phyloP scores from a whole-genome alignment of 2,113 vertebrate species.

The Hippocampus zosterae region DNA sequence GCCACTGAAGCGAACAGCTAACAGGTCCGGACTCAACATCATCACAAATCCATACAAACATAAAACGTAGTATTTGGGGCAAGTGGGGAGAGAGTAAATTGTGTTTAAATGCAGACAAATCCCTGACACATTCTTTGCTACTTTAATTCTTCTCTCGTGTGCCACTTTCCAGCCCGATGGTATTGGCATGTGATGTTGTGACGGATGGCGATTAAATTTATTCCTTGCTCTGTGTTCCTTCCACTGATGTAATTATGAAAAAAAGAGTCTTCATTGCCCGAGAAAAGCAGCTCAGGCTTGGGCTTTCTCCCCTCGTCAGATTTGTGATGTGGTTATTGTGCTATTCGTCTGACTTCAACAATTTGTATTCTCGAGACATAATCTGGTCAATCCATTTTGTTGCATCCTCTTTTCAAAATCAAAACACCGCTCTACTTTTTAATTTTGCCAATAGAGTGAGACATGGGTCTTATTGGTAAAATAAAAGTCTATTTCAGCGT shows the following conservation, averaged over 20 bases:
- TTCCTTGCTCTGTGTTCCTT: background rate
- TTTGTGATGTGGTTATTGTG: no score
- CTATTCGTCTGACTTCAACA: background rate
- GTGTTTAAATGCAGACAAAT: constrained; percentile 44
- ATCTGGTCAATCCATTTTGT: background rate
- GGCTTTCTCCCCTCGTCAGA: no score
- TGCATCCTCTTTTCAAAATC: background rate
- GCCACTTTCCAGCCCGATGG: constrained; percentile 16
- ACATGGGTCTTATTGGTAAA: background rate
- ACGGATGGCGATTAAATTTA: constrained; percentile 15
- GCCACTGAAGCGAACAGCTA: constrained; percentile 14
- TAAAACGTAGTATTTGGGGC: background rate
- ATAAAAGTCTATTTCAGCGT: background rate
- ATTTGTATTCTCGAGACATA: background rate
- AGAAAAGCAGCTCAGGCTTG: no score
- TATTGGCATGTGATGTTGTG: constrained; percentile 15
- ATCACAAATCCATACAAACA: background rate
- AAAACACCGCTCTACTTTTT: background rate
- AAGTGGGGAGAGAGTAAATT: constrained; percentile 7
- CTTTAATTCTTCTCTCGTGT: constrained; percentile 9
- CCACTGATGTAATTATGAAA: background rate
- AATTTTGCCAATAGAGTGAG: background rate
- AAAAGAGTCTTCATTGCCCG: no score
- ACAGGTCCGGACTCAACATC: background rate
- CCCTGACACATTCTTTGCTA: constrained; percentile 34